phyloP scores from a whole-genome alignment of 2,113 vertebrate genomes.

The Cromileptes altivelis region DNA sequence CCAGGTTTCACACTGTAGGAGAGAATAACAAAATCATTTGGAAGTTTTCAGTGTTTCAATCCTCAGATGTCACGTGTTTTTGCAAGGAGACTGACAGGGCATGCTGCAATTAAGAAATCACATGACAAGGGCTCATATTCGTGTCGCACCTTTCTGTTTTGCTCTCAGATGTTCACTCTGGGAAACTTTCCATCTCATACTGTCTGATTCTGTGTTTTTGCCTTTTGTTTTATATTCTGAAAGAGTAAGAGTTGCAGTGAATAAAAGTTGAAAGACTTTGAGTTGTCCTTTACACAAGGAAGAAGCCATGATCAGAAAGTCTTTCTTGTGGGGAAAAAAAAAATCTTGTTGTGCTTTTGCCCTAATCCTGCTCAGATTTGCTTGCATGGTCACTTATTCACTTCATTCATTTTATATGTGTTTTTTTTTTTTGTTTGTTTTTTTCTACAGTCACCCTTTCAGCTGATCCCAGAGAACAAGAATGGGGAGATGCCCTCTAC shows the following conservation, averaged over 20 bases:
- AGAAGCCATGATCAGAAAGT: background rate
- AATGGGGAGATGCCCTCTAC: conserved; percentile 7
- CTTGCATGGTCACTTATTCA: background rate
- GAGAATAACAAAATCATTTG: background rate
- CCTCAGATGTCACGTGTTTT: background rate
- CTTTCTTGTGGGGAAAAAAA: background rate
- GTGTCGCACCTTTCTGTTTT: background rate
- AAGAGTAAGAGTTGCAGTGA: background rate
- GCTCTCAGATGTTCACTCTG: background rate
- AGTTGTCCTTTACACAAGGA: background rate
- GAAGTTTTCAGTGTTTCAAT: background rate
- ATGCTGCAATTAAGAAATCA: background rate
- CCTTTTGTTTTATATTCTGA: background rate
- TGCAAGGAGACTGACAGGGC: background rate
- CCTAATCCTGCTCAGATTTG: background rate
- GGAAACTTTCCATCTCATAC: background rate
- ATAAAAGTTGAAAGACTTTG: background rate
- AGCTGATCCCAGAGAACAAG: background rate
- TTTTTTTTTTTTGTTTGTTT: background rate
- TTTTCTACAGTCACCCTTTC: background rate
- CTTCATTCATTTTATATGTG: background rate
- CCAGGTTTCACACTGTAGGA: background rate
- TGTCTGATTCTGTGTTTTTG: background rate
- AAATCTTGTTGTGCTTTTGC: background rate
- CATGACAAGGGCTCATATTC: background rate